phyloP scores from a whole-genome alignment of 2,888 invertebrate genomes.

The Entomobrya multifasciata region DNA sequence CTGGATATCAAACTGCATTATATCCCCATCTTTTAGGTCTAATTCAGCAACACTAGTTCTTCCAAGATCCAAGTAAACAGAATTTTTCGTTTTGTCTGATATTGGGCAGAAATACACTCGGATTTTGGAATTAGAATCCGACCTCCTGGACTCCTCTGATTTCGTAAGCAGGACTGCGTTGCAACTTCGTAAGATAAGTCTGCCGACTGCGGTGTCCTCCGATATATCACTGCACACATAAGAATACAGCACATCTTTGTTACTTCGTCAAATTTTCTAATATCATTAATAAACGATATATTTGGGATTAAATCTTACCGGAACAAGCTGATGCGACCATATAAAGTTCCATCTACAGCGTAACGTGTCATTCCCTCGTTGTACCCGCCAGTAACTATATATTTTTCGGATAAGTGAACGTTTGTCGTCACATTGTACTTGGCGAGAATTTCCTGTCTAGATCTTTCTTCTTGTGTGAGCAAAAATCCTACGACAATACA shows the following conservation, averaged over 20 bases:
- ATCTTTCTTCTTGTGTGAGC: slow-evolving; percentile 78
- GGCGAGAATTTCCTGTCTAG: slow-evolving; percentile 78
- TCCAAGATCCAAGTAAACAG: slow-evolving; percentile 88
- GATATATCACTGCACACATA: slow-evolving; percentile 85
- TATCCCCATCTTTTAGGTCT: slow-evolving; percentile 84
- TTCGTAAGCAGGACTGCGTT: slow-evolving; percentile 86
- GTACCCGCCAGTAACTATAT: slow-evolving; percentile 74
- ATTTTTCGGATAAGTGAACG: slow-evolving; percentile 72
- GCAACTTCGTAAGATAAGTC: slow-evolving; percentile 89
- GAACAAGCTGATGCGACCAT: slow-evolving; percentile 78
- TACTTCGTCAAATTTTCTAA: too few relatives aligned
- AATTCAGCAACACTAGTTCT: slow-evolving; percentile 86
- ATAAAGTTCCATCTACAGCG: slow-evolving; percentile 77
- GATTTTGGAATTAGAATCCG: slow-evolving; percentile 63
- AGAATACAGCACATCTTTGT: neutral
- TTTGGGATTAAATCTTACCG: slow-evolving; percentile 65
- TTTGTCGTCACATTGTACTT: slow-evolving; percentile 79
- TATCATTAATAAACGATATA: neutral
- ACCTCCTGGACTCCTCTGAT: slow-evolving; percentile 74
- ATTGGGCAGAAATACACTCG: slow-evolving; percentile 88
- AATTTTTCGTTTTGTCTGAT: slow-evolving; percentile 90
- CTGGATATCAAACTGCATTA: slow-evolving; percentile 86
- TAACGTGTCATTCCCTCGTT: slow-evolving; percentile 78
- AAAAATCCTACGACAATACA: slow-evolving; percentile 78
- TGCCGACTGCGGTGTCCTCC: slow-evolving; percentile 91